phyloP scores from a whole-genome alignment of 64 coral and sea anemone species.

The Montipora efflorescens region DNA sequence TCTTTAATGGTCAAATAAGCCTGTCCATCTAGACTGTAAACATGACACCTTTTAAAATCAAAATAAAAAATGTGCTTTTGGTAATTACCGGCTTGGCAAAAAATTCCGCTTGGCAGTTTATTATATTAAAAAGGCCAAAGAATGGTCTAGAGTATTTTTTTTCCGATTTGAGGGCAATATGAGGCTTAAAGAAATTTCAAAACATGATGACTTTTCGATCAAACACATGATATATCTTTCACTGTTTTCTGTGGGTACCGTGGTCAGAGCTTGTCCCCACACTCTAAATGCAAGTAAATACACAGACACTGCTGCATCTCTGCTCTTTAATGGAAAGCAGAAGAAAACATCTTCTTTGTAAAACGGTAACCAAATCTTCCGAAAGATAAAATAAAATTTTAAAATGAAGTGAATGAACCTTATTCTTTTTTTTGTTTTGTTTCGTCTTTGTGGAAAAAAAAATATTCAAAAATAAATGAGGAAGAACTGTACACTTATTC shows the following conservation, averaged over 20 bases:
- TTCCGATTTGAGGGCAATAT: neutral
- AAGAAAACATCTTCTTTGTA: neutral
- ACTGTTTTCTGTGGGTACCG: neutral
- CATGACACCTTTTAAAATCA: neutral
- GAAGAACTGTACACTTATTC: neutral
- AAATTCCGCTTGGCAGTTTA: neutral
- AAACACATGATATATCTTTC: neutral
- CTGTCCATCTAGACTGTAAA: neutral
- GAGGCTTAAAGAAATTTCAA: neutral
- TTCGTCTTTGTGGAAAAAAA: neutral
- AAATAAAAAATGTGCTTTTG: neutral
- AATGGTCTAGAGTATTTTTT: neutral
- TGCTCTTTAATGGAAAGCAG: neutral
- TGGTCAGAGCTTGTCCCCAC: neutral
- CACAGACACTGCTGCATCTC: slow-evolving; percentile 12
- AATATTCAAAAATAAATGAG: neutral
- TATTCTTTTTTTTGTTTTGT: neutral
- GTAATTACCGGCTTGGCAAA: neutral
- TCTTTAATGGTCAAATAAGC: neutral
- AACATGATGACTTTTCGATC: neutral
- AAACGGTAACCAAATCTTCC: neutral
- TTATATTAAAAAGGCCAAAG: neutral
- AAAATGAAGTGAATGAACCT: no score
- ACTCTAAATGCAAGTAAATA: slow-evolving; percentile 3
- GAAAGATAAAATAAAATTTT: no score